These are phyloP conservation scores for Ectemnius cavifrons DNA, from an alignment of 2,888 invertebrate genomes.

Conservation along the genomic window DNA sequence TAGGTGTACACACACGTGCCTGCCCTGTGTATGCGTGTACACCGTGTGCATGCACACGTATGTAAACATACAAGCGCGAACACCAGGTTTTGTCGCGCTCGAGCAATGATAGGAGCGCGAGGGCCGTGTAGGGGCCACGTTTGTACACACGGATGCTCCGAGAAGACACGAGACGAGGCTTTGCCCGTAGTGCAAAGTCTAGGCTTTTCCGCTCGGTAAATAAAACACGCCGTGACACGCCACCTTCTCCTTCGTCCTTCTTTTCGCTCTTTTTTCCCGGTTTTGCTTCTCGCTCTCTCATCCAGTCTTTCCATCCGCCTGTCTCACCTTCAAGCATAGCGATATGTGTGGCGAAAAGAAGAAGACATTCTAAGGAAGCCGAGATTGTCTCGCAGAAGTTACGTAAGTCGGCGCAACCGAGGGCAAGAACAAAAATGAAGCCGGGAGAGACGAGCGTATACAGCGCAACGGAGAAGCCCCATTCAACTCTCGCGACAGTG, in stretches of 20 bases:
- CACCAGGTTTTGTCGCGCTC: slow-evolving; percentile 21
- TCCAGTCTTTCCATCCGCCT: neutral
- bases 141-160: slow-evolving; percentile 29
- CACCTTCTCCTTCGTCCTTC: slow-evolving; percentile 28
- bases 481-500: neutral
- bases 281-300: neutral
- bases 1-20: neutral
- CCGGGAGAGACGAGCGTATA: slow-evolving; percentile 35
- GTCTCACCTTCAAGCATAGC: slow-evolving; percentile 21
- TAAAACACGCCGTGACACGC: slow-evolving; percentile 61
- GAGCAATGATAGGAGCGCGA: slow-evolving; percentile 6
- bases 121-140: slow-evolving; percentile 21
- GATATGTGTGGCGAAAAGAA: slow-evolving; percentile 9
- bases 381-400: slow-evolving; percentile 47
- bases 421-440: slow-evolving; percentile 31
- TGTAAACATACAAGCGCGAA: slow-evolving; percentile 12
- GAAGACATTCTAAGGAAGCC: slow-evolving; percentile 32
- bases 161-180: slow-evolving; percentile 34
- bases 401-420: slow-evolving; percentile 36
- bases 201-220: slow-evolving; percentile 57
- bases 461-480: neutral
- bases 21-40: slow-evolving; percentile 1
- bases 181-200: slow-evolving; percentile 58
- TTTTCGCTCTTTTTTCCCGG: neutral
- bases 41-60: slow-evolving; percentile 7